phyloP scores from a whole-genome alignment of 1,140 invertebrate genomes.

The Bombus polaris region DNA sequence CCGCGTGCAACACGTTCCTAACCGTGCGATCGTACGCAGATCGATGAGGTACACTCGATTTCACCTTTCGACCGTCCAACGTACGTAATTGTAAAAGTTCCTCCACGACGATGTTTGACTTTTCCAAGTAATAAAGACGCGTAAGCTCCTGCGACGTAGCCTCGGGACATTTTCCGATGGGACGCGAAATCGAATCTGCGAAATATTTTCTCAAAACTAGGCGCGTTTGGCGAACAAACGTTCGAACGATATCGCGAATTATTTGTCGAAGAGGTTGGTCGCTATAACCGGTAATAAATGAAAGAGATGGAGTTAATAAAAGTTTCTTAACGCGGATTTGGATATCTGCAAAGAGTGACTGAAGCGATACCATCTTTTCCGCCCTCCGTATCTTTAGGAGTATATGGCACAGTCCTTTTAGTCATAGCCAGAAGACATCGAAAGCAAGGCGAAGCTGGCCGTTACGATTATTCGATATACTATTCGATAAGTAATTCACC shows the following conservation, averaged over 20 bases:
- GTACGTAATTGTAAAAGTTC: slow-evolving; percentile 34
- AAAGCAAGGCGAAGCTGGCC: not conserved
- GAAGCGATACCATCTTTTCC: not conserved
- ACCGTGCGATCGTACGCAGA: not conserved
- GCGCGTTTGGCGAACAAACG: not conserved
- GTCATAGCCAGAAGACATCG: not conserved
- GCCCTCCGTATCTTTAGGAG: no score
- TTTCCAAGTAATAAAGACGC: not conserved
- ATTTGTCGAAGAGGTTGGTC: not conserved
- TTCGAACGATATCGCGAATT: not conserved
- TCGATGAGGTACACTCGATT: slow-evolving; percentile 5
- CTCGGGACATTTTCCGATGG: not conserved
- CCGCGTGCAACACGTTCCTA: not conserved
- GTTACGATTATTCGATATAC: no score
- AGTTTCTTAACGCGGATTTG: not conserved
- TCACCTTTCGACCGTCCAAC: slow-evolving; percentile 24
- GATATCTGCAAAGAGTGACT: not conserved
- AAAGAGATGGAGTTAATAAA: not conserved
- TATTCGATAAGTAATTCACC: not conserved
- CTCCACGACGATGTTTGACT: not conserved
- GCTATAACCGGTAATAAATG: not conserved
- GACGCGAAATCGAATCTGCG: not conserved
- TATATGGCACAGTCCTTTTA: not conserved
- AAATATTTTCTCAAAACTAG: not conserved
- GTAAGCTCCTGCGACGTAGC: not conserved